Evolutionary conservation across 2,888 invertebrate genomes (phyloP).

Genomic region (Thera britannica): DNA sequence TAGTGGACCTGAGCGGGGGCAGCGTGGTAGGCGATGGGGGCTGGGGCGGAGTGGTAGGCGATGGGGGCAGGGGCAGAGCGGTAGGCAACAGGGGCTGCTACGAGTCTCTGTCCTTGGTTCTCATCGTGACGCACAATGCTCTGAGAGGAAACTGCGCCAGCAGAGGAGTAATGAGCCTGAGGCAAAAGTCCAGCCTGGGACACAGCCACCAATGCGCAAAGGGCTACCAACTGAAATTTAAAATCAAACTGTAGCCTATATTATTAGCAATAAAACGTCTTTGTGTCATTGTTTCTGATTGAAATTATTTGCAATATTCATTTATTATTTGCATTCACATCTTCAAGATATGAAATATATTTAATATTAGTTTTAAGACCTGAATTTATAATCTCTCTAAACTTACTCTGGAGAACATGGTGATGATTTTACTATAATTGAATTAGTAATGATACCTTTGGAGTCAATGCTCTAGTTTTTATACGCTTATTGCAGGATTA

Average conservation of each 20-base stretch:
- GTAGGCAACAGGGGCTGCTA: slow-evolving; percentile 42
- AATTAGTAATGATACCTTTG: slow-evolving; percentile 52
- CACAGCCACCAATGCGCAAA: slow-evolving; percentile 64
- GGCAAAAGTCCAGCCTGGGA: slow-evolving; percentile 65
- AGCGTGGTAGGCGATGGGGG: slow-evolving; percentile 68
- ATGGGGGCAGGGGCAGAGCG: slow-evolving; percentile 47
- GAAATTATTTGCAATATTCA: too few species aligned
- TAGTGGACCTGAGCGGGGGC: slow-evolving; percentile 48
- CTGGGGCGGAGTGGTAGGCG: slow-evolving; percentile 47
- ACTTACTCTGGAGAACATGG: slow-evolving; percentile 62
- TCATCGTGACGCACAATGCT: slow-evolving; percentile 68
- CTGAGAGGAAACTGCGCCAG: slow-evolving; percentile 68
- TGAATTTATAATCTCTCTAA: background rate
- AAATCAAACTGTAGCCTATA: background rate
- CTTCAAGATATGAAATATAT: too few species aligned
- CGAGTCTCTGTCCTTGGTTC: slow-evolving; percentile 44
- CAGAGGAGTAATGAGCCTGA: slow-evolving; percentile 61
- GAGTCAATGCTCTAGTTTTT: slow-evolving; percentile 52
- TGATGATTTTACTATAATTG: slow-evolving; percentile 48
- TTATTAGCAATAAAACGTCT: too few species aligned
- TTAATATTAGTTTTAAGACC: too few species aligned
- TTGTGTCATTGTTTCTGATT: too few species aligned
- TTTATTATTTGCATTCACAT: too few species aligned
- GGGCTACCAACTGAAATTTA: slow-evolving; percentile 48
- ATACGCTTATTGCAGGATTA: slow-evolving; percentile 51